Evolutionary conservation across 2,888 invertebrate genomes (phyloP), one percentile per base, ranked within the genome.

Genomic region (Parascotia fuliginaria): DNA sequence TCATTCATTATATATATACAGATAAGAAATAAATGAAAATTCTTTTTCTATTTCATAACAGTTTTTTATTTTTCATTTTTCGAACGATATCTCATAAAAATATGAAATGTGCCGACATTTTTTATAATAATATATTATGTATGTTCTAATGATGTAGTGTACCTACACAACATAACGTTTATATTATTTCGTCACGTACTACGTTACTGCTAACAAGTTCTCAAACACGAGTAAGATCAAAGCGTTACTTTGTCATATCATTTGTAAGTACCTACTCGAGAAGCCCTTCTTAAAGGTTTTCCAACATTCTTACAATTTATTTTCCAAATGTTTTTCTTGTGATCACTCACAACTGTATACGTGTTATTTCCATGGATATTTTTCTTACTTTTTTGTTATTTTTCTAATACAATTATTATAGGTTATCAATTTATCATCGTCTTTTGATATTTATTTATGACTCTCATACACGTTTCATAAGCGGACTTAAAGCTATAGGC

Each of bases 191-290:
- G 13, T 37, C 31, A 32, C 48, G 46, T 36, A 40, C 47, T 46
- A 42, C 46, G 59, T 37, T 53, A 52, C 38, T 54, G 43, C 11
- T 33, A 49, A 68, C 42, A 51, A 52, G 47, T 34, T 42, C 32
- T 54, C 45, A 55, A 65, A 50, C 44, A 37, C 14, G 9, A 38
- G 4, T 24, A 19, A 65, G 54, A 69, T 65, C 65, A 65, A 65
- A 69, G 65, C 48, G 32, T 51, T 67, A 52, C 55, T 60, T 65
- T 56, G 54, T 65, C 65, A 65, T 57, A 56, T 60, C 57, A 69
- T 69, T 65, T 65, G 48, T 68, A 68, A 69, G 61, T 56, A 45
- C 44, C n/a, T n/a, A n/a, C 44, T 52, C 34, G 36, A 22, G 33
- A 13, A 60, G 32, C 32, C 38, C 34, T 43, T 27, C 48, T 49